A percentile compares a stretch with the other conserved stretches of the same genome.
Conservation (phyloP, 1,140 invertebrate genomes). For the Drosophila kohkoa region DNA sequence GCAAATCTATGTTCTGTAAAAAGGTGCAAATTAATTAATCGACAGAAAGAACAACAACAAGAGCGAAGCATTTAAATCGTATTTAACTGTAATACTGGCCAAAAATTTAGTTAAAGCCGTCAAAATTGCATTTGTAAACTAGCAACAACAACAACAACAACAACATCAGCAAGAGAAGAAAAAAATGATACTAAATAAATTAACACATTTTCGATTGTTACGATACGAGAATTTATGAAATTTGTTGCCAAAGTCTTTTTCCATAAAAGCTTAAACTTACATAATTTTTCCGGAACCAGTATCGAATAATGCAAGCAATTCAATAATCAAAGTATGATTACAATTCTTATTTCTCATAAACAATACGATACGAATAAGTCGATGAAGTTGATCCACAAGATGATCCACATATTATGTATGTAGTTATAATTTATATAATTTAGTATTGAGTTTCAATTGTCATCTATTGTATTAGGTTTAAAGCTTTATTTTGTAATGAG, state of each 20-base stretch:
- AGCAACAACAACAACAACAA: constrained; percentile 50
- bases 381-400: not conserved
- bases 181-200: constrained; percentile 29
- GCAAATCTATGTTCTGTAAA: constrained; percentile 41
- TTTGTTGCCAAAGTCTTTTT: constrained; percentile 39
- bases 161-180: constrained; percentile 8
- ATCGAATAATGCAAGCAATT: constrained; percentile 34
- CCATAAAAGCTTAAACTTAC: not conserved
- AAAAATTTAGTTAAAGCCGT: constrained; percentile 68
- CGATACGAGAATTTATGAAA: constrained; percentile 5
- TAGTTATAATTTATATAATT: constrained; percentile 51
- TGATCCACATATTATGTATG: not conserved
- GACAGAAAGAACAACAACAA: constrained; percentile 41
- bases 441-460: constrained; percentile 65
- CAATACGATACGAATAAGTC: constrained; percentile 26
- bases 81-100: constrained; percentile 71
- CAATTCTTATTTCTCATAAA: constrained; percentile 18
- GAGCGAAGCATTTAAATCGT: constrained; percentile 75
- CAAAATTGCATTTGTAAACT: constrained; percentile 81
- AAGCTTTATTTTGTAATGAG: constrained; percentile 73
- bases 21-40: constrained; percentile 60
- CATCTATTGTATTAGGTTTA: constrained; percentile 78
- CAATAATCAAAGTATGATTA: constrained; percentile 15
- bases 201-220: constrained; percentile 36
- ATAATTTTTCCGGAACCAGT: not conserved